A percentile compares a stretch with the other conserved stretches of the same genome.
Conservation (phyloP, 2,888 invertebrate genomes). For the Mechanitis messenoides region DNA sequence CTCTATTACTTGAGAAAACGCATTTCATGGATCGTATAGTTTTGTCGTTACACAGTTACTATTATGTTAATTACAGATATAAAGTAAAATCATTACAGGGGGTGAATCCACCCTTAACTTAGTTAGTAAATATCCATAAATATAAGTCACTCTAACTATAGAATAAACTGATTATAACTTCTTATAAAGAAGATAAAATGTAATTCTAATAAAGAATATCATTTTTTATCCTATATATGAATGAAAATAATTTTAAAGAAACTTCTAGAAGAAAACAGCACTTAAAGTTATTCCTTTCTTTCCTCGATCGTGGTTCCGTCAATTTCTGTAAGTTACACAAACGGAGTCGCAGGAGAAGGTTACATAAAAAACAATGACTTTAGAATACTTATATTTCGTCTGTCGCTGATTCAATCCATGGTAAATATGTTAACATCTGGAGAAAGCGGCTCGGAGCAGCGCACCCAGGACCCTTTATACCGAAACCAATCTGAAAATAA, state of each 20-base stretch:
- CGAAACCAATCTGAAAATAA: constrained; percentile 45
- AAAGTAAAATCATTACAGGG: neutral
- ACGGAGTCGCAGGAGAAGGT: neutral
- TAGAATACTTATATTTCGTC: constrained; percentile 12
- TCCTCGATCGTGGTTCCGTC: too few species aligned
- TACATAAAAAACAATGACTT: neutral
- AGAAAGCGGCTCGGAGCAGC: constrained; percentile 46
- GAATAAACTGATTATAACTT: too few species aligned
- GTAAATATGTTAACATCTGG: constrained; percentile 37
- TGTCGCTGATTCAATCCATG: constrained; percentile 45
- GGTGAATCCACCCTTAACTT: too few species aligned
- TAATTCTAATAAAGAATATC: too few species aligned
- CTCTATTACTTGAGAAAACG: constrained; percentile 13
- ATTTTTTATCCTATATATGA: too few species aligned
- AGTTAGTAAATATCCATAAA: too few species aligned
- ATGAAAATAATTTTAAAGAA: too few species aligned
- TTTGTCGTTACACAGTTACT: neutral
- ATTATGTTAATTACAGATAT: neutral
- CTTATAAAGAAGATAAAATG: too few species aligned
- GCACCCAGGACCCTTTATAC: constrained; percentile 52
- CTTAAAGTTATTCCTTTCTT: too few species aligned
- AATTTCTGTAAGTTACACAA: too few species aligned
- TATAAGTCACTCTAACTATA: too few species aligned
- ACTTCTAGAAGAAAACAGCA: too few species aligned
- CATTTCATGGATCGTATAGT: constrained; percentile 9